Conservation (phyloP, 1,140 invertebrate species). For the Pachyrhynchus sulphureomaculatus region DNA sequence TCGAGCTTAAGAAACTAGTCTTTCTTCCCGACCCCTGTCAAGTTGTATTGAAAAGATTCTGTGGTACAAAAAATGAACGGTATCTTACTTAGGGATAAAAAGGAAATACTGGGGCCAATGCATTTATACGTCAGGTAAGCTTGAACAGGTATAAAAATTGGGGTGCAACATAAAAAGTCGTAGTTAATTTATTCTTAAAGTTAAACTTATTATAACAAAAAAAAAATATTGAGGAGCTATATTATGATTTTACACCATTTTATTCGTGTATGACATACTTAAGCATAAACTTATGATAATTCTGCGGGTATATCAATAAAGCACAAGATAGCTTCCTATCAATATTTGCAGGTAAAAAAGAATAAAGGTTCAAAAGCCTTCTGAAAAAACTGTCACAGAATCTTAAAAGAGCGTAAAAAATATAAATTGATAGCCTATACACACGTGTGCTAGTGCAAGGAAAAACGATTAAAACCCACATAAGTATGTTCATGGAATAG, state of each 20-base stretch:
- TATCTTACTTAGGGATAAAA: conserved; percentile 35
- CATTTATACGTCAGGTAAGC: conserved; percentile 38
- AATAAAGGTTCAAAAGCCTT: no score
- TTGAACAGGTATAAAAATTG: conserved; percentile 35
- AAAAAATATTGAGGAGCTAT: not conserved
- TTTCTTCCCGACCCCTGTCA: conserved; percentile 38
- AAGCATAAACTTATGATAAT: not conserved
- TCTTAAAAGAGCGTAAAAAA: no score
- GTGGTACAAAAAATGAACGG: conserved; percentile 36
- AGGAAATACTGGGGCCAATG: conserved; percentile 25
- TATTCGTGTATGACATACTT: not conserved
- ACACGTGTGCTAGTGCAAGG: no score
- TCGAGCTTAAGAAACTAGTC: conserved; percentile 36
- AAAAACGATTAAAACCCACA: no score
- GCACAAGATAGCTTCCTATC: no score
- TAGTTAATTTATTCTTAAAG: not conserved
- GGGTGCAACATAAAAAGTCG: conserved; percentile 20
- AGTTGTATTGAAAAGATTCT: conserved; percentile 36
- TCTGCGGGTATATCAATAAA: no score
- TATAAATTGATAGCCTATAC: no score
- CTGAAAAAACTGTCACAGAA: no score
- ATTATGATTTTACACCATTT: not conserved
- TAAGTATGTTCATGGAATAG: no score
- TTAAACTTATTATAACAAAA: not conserved
- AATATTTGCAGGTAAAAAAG: no score